Evolutionary conservation across 2,113 vertebrate genomes (phyloP).

Genomic region (Machaerirhynchus nigripectus): DNA sequence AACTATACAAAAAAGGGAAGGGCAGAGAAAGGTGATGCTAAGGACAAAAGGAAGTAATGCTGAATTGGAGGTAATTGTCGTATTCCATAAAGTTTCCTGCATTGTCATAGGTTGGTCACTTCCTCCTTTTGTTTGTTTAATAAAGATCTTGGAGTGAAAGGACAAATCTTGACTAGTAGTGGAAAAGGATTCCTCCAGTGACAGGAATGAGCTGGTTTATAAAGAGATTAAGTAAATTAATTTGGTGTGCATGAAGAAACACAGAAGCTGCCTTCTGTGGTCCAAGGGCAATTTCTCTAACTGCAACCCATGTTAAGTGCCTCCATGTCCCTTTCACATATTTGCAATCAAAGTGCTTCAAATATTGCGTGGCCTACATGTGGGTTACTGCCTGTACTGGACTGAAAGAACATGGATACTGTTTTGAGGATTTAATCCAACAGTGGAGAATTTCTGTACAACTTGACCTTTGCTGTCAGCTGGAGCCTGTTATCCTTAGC

Average conservation of each 20-base stretch:
- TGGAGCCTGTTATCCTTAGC: neutral
- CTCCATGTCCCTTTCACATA: neutral
- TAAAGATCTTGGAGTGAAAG: neutral
- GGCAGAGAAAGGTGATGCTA: neutral
- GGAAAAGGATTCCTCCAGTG: neutral
- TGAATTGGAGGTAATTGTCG: constrained; percentile 15
- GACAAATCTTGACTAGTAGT: neutral
- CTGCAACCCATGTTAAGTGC: neutral
- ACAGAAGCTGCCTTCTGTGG: neutral
- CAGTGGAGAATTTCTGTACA: neutral
- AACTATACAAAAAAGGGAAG: neutral
- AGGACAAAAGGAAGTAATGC: constrained; percentile 1
- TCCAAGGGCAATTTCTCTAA: neutral
- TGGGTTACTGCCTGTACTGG: neutral
- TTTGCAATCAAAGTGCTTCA: neutral
- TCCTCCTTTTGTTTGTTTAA: constrained; percentile 36
- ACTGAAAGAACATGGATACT: neutral
- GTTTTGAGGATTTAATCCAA: neutral
- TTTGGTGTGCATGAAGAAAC: neutral
- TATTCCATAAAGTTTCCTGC: neutral
- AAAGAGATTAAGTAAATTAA: neutral
- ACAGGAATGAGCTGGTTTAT: neutral
- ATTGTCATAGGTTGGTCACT: neutral
- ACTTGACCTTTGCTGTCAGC: neutral
- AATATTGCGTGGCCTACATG: neutral